A percentile compares a stretch with the other conserved stretches of the same genome.
These are phyloP conservation scores for Patella pellucida DNA, from an alignment of 2,888 invertebrate genomes.

Conservation along the genomic window DNA sequence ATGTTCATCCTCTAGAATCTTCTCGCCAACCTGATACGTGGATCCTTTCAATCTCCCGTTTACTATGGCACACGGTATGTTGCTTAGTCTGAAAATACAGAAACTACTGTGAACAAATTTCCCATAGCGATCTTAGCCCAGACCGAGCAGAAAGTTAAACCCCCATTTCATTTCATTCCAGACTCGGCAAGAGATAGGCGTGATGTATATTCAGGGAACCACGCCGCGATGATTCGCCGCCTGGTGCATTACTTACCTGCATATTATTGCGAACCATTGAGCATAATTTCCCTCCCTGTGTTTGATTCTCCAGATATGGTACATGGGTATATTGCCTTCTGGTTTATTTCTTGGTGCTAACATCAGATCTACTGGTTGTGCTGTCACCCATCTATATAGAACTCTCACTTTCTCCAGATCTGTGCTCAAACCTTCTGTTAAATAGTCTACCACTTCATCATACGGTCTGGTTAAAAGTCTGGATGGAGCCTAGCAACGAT, in stretches of 20 bases:
- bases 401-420: slow-evolving; percentile 50
- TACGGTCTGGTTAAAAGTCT: slow-evolving; percentile 43
- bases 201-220: too few relatives aligned
- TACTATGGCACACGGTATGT: slow-evolving; percentile 55
- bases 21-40: slow-evolving; percentile 58
- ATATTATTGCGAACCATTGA: slow-evolving; percentile 55
- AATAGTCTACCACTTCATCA: slow-evolving; percentile 39
- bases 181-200: too few relatives aligned
- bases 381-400: slow-evolving; percentile 63
- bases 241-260: slow-evolving; percentile 42
- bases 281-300: slow-evolving; percentile 61
- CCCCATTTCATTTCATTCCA: too few relatives aligned
- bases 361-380: slow-evolving; percentile 46
- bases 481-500: slow-evolving; percentile 43
- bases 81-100: slow-evolving; percentile 49
- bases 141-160: too few relatives aligned
- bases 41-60: slow-evolving; percentile 61
- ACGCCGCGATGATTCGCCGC: too few relatives aligned
- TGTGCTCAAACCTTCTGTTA: slow-evolving; percentile 40
- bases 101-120: neutral
- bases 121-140: too few relatives aligned
- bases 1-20: slow-evolving; percentile 47
- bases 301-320: slow-evolving; percentile 57
- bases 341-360: slow-evolving; percentile 47
- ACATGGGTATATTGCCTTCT: slow-evolving; percentile 49